These are phyloP conservation scores for Escarpia spicata DNA, from an alignment of 2,888 invertebrate species.

Conservation along the genomic window DNA sequence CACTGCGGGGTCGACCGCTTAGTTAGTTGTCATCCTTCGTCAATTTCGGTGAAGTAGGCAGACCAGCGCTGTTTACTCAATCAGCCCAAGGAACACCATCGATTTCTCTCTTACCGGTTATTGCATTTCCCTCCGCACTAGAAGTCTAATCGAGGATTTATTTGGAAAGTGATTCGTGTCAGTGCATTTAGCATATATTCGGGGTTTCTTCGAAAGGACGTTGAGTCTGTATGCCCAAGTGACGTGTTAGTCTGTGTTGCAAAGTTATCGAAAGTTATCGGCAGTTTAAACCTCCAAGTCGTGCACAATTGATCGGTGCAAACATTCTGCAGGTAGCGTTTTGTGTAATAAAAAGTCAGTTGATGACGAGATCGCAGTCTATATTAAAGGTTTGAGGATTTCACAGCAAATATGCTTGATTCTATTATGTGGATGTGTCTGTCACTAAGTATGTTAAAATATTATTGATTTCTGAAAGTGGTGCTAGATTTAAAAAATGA, in stretches of 20 bases:
- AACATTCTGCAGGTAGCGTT: not conserved
- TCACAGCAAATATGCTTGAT: not conserved
- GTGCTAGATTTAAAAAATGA: not conserved
- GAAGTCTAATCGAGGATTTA: not conserved
- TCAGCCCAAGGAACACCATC: not conserved
- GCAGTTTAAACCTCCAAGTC: not conserved
- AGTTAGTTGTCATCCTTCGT: not conserved
- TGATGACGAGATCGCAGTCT: not conserved
- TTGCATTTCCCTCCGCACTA: not conserved
- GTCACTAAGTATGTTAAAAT: not conserved
- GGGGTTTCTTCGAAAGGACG: not conserved
- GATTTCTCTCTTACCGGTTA: not conserved
- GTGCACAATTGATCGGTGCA: not conserved
- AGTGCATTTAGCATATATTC: not conserved
- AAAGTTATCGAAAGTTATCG: not conserved
- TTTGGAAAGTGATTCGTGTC: not conserved
- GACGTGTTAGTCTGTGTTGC: not conserved
- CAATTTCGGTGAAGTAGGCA: not conserved
- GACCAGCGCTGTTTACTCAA: not conserved
- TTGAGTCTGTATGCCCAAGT: not conserved
- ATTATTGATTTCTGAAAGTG: not conserved
- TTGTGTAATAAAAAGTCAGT: not conserved
- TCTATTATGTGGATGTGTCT: not conserved
- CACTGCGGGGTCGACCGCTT: not conserved
- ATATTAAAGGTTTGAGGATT: not conserved